Conservation (phyloP, 1,140 invertebrate genomes). For the Homalodisca vitripennis region DNA sequence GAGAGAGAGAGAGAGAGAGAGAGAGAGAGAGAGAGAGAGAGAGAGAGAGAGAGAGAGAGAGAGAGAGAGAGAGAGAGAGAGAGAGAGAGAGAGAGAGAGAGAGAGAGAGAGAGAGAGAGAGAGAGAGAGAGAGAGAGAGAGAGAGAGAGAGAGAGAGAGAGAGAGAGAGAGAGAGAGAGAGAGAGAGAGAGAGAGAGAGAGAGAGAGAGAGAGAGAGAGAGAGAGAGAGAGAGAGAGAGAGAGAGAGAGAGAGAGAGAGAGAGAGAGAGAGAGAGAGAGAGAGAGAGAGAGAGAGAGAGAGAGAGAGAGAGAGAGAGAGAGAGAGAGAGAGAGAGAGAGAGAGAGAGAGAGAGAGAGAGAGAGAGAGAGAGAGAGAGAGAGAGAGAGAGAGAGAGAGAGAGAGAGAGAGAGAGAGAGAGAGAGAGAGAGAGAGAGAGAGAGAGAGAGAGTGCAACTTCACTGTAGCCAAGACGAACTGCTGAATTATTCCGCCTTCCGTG, state of each 20-base stretch:
- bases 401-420: too few relatives aligned
- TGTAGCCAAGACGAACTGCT: too few relatives aligned
- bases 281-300: conserved; percentile 29
- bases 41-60: conserved; percentile 31
- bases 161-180: conserved; percentile 28
- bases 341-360: too few relatives aligned
- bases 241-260: conserved; percentile 29
- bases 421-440: too few relatives aligned
- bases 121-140: conserved; percentile 3
- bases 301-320: conserved; percentile 27
- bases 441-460: too few relatives aligned
- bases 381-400: too few relatives aligned
- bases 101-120: conserved; percentile 3
- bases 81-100: conserved; percentile 3
- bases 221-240: conserved; percentile 28
- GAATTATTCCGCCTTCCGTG: too few relatives aligned
- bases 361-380: too few relatives aligned
- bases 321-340: too few relatives aligned
- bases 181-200: conserved; percentile 29
- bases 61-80: conserved; percentile 17
- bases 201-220: conserved; percentile 29
- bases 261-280: conserved; percentile 29
- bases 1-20: conserved; percentile 31
- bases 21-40: conserved; percentile 31
- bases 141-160: conserved; percentile 3